Evolutionary conservation across 1,140 invertebrate genomes (phyloP).

Genomic region (Drosophila biarmipes): DNA sequence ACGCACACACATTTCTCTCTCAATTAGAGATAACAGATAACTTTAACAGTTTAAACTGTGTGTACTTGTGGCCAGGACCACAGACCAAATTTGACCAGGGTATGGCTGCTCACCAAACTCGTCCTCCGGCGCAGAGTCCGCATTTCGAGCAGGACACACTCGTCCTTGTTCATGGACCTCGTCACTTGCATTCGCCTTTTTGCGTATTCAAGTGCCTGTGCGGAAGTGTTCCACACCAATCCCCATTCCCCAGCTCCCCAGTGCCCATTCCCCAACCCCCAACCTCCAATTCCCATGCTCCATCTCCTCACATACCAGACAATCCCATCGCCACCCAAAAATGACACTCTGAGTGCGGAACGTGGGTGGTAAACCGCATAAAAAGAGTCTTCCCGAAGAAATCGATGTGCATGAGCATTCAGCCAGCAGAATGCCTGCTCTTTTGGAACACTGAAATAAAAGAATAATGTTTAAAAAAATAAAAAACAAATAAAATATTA

Average conservation of each 20-base stretch:
- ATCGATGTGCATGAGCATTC: slow-evolving; percentile 59
- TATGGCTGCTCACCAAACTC: slow-evolving; percentile 6
- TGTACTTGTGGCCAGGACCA: slow-evolving; percentile 18
- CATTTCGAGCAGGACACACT: slow-evolving; percentile 17
- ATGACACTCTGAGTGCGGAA: slow-evolving; percentile 58
- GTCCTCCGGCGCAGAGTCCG: slow-evolving; percentile 19
- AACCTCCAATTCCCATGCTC: not conserved
- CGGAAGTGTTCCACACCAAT: slow-evolving; percentile 54
- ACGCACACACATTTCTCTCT: slow-evolving; percentile 32
- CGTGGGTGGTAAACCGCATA: slow-evolving; percentile 51
- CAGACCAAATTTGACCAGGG: slow-evolving; percentile 17
- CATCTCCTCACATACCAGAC: too few species aligned
- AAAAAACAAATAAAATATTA: not conserved
- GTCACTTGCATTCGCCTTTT: slow-evolving; percentile 77
- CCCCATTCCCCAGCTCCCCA: not conserved
- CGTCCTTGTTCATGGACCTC: slow-evolving; percentile 47
- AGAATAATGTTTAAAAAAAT: too few species aligned
- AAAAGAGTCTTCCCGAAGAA: slow-evolving; percentile 45
- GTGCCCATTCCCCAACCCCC: not conserved
- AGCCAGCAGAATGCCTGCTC: slow-evolving; percentile 14
- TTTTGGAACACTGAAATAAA: not conserved
- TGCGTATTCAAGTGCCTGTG: slow-evolving; percentile 75
- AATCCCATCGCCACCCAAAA: slow-evolving; percentile 14
- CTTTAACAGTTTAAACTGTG: slow-evolving; percentile 33
- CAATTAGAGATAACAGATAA: slow-evolving; percentile 52